Evolutionary conservation across 2,113 vertebrate genomes (phyloP), one percentile per base, ranked within the genome.

Genomic region (Chionomys nivalis): DNA sequence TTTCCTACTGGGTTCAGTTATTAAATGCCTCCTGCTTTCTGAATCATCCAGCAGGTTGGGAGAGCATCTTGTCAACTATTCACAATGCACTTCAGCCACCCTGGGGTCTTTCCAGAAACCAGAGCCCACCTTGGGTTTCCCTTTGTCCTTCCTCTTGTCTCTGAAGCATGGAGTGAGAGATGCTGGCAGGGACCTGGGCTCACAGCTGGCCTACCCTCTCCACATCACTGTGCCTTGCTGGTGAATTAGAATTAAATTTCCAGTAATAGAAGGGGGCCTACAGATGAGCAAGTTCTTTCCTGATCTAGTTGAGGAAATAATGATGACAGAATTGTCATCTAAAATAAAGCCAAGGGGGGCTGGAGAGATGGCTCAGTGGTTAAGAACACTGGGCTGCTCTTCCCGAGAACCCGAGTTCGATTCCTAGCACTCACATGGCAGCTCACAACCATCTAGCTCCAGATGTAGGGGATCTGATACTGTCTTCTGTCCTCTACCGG

Each of bases 201-300:
- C 28, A 36, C n/a, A 47, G n/a, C 70, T 79, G 23, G 12, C 23
- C 58, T 28, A 47, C 33, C 31, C 6, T 36, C 68, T 87, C 33
- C 55, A 81, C 36, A 44, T 61, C 7, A 28, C 49, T 81, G 44
- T 28, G 24, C 10, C 10, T 83, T 49, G 14, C 86, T 83, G 66
- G 89, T 87, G 94, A 65, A 61, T 76, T 89, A 17, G 33, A 73
- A 63, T 65, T 44, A 83, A 42, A 58, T 94, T 90, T 94, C 63
- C 90, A 89, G 92, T 87, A 77, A 93, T 63, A 95, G 88, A 75
- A 92, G 36, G 63, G 87, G 92, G 94, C 78, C 87, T 94, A 86
- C 73, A 96, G 83, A 91, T 66, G 85, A 93, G 73, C 52, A 49
- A 76, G 49, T 76, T 90, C 89, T 68, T n/a, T 87, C 72, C 28